These are phyloP conservation scores for Philhelius pedissequus DNA, from an alignment of 2,888 invertebrate species.

Conservation along the genomic window DNA sequence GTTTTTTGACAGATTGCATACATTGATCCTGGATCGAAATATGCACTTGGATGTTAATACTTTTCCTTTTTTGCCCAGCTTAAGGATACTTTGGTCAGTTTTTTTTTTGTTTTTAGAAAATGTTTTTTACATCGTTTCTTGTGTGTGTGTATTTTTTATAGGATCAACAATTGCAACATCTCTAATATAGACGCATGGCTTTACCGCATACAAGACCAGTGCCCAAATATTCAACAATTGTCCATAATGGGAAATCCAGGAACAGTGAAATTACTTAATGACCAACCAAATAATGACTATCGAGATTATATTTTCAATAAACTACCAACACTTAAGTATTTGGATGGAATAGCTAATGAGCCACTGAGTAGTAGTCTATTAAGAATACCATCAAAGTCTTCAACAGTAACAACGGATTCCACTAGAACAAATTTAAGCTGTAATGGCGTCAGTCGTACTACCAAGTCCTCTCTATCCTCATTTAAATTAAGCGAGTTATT, in stretches of 20 bases:
- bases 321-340: slow-evolving; percentile 73
- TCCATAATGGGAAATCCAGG: slow-evolving; percentile 90
- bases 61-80: slow-evolving; percentile 85
- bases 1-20: slow-evolving; percentile 86
- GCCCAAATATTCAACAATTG: slow-evolving; percentile 86
- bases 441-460: not conserved
- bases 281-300: slow-evolving; percentile 66
- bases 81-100: slow-evolving; percentile 87
- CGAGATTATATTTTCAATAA: slow-evolving; percentile 73
- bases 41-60: slow-evolving; percentile 84
- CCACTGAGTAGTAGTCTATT: not conserved
- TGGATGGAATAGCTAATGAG: slow-evolving; percentile 72
- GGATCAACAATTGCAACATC: slow-evolving; percentile 85
- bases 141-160: slow-evolving; percentile 69
- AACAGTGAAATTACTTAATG: not conserved
- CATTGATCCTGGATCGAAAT: slow-evolving; percentile 91
- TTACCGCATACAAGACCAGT: slow-evolving; percentile 84
- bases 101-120: not conserved
- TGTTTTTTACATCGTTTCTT: not conserved
- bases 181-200: slow-evolving; percentile 85
- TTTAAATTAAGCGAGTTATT: slow-evolving; percentile 74
- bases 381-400: slow-evolving; percentile 20
- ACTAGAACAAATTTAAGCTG: slow-evolving; percentile 12
- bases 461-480: not conserved
- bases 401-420: slow-evolving; percentile 26